Conservation (phyloP, 1,140 invertebrate genomes). For the Akabosia matsudoensis region DNA sequence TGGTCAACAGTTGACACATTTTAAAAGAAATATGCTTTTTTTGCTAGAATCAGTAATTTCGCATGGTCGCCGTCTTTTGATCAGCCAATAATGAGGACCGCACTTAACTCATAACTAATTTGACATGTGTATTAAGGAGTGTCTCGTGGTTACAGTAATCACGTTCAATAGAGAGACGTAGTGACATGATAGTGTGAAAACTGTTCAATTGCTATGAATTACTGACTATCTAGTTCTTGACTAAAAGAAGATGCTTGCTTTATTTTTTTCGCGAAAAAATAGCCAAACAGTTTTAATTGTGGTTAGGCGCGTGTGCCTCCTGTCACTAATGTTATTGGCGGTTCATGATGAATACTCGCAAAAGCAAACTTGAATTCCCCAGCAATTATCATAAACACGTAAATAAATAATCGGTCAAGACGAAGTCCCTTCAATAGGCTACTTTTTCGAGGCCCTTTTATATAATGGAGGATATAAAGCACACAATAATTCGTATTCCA, state of each 20-base stretch:
- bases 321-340: not conserved
- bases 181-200: too few species aligned
- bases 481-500: not conserved
- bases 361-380: not conserved
- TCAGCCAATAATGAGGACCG: not conserved
- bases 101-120: not conserved
- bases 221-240: too few species aligned
- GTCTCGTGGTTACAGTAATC: not conserved
- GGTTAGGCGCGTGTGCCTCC: not conserved
- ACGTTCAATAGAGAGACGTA: not conserved
- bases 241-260: too few species aligned
- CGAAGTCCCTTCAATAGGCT: too few species aligned
- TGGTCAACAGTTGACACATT: too few species aligned
- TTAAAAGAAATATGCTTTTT: too few species aligned
- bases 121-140: not conserved
- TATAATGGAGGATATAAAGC: not conserved
- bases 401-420: conserved; percentile 16
- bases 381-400: not conserved
- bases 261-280: too few species aligned
- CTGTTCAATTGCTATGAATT: too few species aligned
- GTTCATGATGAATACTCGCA: not conserved
- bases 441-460: too few species aligned
- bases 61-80: too few species aligned
- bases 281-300: not conserved
- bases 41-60: too few species aligned